Evolutionary conservation across 2,113 vertebrate genomes (phyloP).

Genomic region (Ptilorrhoa leucosticta): DNA sequence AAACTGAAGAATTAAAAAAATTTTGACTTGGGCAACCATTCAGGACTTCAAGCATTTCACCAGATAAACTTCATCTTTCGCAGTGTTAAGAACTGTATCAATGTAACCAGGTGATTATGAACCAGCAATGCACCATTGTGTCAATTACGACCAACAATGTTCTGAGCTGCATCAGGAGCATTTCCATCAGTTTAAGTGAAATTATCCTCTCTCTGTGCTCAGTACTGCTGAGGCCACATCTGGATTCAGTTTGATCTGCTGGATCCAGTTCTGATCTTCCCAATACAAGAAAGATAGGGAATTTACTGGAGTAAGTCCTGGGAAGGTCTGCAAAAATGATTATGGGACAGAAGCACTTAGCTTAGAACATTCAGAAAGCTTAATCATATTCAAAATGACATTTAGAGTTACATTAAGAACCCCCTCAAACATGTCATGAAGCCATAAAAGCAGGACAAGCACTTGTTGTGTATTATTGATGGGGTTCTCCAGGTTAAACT

Average conservation of each 20-base stretch:
- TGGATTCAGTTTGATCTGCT: no score
- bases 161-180: not conserved
- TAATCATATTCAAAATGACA: conserved; percentile 7
- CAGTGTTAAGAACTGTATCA: not conserved
- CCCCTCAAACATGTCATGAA: not conserved
- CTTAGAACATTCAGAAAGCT: not conserved
- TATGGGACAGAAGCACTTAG: not conserved
- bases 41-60: not conserved
- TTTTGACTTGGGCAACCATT: not conserved
- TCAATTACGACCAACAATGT: not conserved
- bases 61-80: not conserved
- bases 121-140: not conserved
- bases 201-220: not conserved
- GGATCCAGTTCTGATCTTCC: not conserved
- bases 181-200: not conserved
- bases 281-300: not conserved
- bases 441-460: not conserved
- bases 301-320: not conserved
- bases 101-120: not conserved
- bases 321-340: not conserved
- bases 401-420: conserved; percentile 3
- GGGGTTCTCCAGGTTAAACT: conserved; percentile 43
- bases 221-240: not conserved
- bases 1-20: not conserved
- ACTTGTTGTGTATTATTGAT: conserved; percentile 43